Evolutionary conservation across 2,113 vertebrate genomes (phyloP), one percentile per base, ranked within the genome.

Genomic region (Cisticola juncidis): DNA sequence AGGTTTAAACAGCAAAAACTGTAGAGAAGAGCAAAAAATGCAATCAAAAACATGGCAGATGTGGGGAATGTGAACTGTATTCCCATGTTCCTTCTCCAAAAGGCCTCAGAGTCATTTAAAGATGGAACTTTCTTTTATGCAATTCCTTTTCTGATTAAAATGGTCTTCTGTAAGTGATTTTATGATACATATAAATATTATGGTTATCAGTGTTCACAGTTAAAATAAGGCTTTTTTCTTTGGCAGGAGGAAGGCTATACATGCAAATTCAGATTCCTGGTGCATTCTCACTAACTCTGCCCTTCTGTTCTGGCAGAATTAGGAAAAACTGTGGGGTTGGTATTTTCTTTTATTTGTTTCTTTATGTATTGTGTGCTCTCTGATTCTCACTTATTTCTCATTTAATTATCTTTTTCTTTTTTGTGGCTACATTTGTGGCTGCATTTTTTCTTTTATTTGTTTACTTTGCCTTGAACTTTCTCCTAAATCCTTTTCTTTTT

Each of bases 101-200:
- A 97, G 94, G 44, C 92, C 84, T 89, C 91, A 70, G 91, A 97
- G 77, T 85, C 68, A 56, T 82, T 86, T 61, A 79, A 76, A 87
- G 54, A 28, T 79, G 53, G 9, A 90, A 76, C 78, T 97, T 97
- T 56, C 65, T 96, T 97, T 53, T 45, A 44, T 86, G 68, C 84
- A 91, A 65, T 88, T 86, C 85, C 91, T 96, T 91, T 95, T 89
- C 78, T 68, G 87, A 93, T 91, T 87, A 81, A 81, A 87, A 91
- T 74, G 2, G 8, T 42, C n/a, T 84, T 76, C 70, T 88, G 22
- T 48, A 85, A 84, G 57, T 64, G 61, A 76, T 76, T 93, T 82
- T 81, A 69, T 76, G 83, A 70, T 93, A 60, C 45, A 48, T 90
- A 60, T 87, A 85, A 94, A 94, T 91, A 94, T 90, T 94, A 85